phyloP scores from a whole-genome alignment of 2,113 vertebrate species.

The Oxygymnocypris stewartii region DNA sequence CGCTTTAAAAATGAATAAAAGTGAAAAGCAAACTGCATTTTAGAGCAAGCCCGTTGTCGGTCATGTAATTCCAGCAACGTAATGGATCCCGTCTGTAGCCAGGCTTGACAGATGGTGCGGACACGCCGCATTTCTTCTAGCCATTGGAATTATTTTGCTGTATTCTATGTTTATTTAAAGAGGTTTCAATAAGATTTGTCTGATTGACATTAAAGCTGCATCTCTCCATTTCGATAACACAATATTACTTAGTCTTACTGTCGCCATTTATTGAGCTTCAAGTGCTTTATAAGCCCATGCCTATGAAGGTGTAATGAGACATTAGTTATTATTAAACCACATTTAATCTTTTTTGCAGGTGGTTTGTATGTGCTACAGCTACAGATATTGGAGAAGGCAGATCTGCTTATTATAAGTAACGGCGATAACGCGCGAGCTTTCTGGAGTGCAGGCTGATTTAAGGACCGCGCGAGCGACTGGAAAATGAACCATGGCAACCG shows the following conservation, averaged over 20 bases:
- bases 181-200: not conserved
- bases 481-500: slow-evolving; percentile 39
- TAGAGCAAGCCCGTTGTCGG: not conserved
- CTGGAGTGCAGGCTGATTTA: not conserved
- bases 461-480: not conserved
- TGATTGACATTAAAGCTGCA: not conserved
- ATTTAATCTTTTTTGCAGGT: slow-evolving; percentile 19
- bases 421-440: not conserved
- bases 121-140: slow-evolving; percentile 25
- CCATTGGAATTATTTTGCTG: not conserved
- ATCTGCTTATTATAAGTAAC: not conserved
- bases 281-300: not conserved
- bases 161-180: not conserved
- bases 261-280: not conserved
- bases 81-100: slow-evolving; percentile 24
- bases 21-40: not conserved
- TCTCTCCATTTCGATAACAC: not conserved
- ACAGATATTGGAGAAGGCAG: not conserved
- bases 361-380: not conserved
- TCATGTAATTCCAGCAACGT: slow-evolving; percentile 22
- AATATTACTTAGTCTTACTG: not conserved
- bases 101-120: slow-evolving; percentile 29
- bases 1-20: not conserved
- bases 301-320: not conserved
- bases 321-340: not conserved